Evolutionary conservation across 2,113 vertebrate species (phyloP), one percentile per base, ranked within the genome.

Genomic region (Chaetura pelagica): DNA sequence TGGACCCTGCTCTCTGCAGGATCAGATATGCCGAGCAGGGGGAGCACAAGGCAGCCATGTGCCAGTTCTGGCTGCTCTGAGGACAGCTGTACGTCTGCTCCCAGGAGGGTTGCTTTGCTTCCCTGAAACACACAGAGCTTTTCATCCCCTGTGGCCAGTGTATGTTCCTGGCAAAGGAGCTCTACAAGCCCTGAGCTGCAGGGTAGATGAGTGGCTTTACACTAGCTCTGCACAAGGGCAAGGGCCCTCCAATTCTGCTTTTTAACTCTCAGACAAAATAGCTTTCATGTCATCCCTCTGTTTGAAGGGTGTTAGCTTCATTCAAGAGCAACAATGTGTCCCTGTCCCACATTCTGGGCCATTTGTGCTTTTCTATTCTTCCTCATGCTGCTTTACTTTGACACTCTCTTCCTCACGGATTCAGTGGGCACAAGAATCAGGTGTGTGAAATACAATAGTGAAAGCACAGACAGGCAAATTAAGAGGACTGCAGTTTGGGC

Each of bases 21-120:
- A n/a, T 69, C 66, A 44, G 38, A 20, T 14, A 16, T 3, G 6
- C 9, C 0, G 12, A 44, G 34, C 22, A 9, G 26, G 9, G 30
- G 13, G 7, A 64, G 9, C 2, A 6, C 17, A 16, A 63, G 40
- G 81, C 49, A 84, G 16, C 7, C 8, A 2, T 5, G 5, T 10
- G 30, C 59, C 35, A 7, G 2, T 66, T 69, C 76, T 35, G 77
- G 11, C 10, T 0, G 1, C 29, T 89, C 51, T 52, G 42, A 67
- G 22, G 29, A 27, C 15, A 58, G 9, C 17, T 0, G 2, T 40
- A 3, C 1, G 1, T 17, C 2, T 6, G 9, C 16, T 63, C 38
- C 4, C 2, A 58, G 15, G 9, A 35, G 12, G 12, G 71, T 73
- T 84, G 7, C 4, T 74, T 87, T 3, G 1, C 22, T 38, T 8